Base-by-base conservation (phyloP, 2,113 vertebrate species). In the Haemorhous mexicanus region DNA sequence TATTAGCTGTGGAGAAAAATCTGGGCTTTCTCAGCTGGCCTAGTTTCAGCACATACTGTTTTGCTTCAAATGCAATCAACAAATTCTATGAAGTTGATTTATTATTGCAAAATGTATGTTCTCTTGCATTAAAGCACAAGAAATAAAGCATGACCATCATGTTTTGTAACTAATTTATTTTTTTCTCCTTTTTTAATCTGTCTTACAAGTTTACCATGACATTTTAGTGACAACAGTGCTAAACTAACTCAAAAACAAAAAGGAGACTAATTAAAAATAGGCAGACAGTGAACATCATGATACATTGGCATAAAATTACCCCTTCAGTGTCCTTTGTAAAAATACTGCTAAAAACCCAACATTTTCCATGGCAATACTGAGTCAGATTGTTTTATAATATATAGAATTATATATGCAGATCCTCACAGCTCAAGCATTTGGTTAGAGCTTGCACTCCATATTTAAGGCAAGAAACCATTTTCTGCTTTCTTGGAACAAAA, bases 131-230 rank as follows among this genome's bases (percentile, higher is more conserved):
- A 96, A 95, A 96, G 95, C 79, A 50, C 66, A 75, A 96, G 68
- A 95, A 96, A 97, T 94, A 96, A 94, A 95, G 93, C 95, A 97
- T 95, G 95, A 95, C 96, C 95, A 96, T 96, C 96, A 87, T 93
- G 95, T 96, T 96, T 96, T 93, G 93, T 96, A 96, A 96, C 85
- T 92, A 94, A 96, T 96, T 97, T 95, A 90, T 93, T 96, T 96
- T 95, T 88, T 95, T 26, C 83, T 84, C 85, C 47, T 88, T 95
- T 95, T 96, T 78, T 64, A 96, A 97, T 96, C 93, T 96, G 88
- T 94, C 84, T 96, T 97, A 89, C 92, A 96, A 95, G 94, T 97
- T 96, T 84, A 96, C 96, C 95, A 95, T 96, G 94, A 97, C 96
- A 97, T 95, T 93, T 95, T 95, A 96, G 92, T 96, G 95, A 97